Evolutionary conservation across 2,797 vertebrate species (phyloP).

Genomic region (Poecilia wingei): DNA sequence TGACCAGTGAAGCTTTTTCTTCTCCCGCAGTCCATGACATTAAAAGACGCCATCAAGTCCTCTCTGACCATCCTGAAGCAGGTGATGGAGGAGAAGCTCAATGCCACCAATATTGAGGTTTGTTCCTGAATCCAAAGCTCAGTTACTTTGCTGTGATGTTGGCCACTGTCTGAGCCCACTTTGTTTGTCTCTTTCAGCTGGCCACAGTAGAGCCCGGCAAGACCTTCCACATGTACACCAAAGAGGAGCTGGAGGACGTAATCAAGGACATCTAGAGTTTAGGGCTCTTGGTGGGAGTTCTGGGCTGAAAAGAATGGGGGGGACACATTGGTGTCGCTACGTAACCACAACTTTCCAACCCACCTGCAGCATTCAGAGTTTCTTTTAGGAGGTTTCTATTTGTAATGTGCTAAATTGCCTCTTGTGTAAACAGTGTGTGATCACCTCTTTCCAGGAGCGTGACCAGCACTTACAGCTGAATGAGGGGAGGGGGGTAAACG

Average conservation of each 20-base stretch:
- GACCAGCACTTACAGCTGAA: constrained; percentile 60
- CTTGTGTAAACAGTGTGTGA: constrained; percentile 67
- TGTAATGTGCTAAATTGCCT: constrained; percentile 63
- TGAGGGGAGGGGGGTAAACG: constrained; percentile 40
- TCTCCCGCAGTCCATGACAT: constrained; percentile 91
- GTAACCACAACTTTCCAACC: constrained; percentile 62
- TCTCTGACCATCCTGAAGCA: constrained; percentile 98
- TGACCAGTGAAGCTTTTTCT: constrained; percentile 16
- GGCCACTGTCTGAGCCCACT: neutral
- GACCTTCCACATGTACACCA: constrained; percentile 99
- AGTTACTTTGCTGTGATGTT: neutral
- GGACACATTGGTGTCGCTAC: constrained; percentile 37
- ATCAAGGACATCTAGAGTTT: constrained; percentile 94
- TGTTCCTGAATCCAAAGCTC: constrained; percentile 10
- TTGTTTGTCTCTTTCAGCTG: constrained; percentile 77
- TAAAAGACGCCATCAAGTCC: constrained; percentile 99
- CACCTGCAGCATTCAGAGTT: constrained; percentile 49
- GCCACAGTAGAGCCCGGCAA: constrained; percentile 95
- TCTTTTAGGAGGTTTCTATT: constrained; percentile 64
- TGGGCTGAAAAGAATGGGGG: constrained; percentile 35
- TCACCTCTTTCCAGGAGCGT: constrained; percentile 64
- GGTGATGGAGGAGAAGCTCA: constrained; percentile 99
- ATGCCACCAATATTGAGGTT: constrained; percentile 99
- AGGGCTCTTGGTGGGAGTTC: constrained; percentile 41
- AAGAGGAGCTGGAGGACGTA: constrained; percentile 98